Evolutionary conservation across 2,888 invertebrate species (phyloP).

Genomic region (Hirtodrosophila trivittata): DNA sequence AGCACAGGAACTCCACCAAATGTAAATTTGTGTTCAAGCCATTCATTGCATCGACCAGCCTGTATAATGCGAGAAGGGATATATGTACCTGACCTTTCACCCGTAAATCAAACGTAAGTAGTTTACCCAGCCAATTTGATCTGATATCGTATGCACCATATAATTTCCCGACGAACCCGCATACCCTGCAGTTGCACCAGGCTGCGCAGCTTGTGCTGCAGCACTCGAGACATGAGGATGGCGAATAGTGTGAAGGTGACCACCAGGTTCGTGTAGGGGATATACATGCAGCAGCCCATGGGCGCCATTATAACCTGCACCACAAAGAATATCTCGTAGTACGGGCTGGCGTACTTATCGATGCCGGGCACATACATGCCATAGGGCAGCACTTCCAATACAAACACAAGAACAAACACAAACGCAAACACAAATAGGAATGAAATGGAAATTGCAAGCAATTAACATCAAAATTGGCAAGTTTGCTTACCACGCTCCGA

Average conservation of each 20-base stretch:
- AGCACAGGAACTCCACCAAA: slow-evolving; percentile 71
- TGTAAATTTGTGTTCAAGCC: slow-evolving; percentile 57
- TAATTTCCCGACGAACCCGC: slow-evolving; percentile 53
- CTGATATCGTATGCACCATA: slow-evolving; percentile 79
- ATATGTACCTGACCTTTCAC: no score
- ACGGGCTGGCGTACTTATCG: slow-evolving; percentile 69
- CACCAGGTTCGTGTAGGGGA: slow-evolving; percentile 73
- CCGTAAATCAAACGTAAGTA: slow-evolving; percentile 1
- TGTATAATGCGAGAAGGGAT: neutral
- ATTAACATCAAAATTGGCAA: neutral
- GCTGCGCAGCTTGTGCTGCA: slow-evolving; percentile 68
- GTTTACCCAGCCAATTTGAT: slow-evolving; percentile 69
- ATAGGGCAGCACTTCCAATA: slow-evolving; percentile 71
- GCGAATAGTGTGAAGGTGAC: slow-evolving; percentile 75
- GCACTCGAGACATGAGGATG: slow-evolving; percentile 68
- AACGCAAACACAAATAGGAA: neutral
- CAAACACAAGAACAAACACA: slow-evolving; percentile 4
- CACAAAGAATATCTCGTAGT: slow-evolving; percentile 70
- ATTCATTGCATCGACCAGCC: slow-evolving; percentile 60
- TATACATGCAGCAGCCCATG: slow-evolving; percentile 81
- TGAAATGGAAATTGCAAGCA: neutral
- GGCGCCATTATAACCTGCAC: slow-evolving; percentile 72
- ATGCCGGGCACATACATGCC: slow-evolving; percentile 71
- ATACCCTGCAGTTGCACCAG: slow-evolving; percentile 39
- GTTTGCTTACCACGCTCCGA: slow-evolving; percentile 58